phyloP scores from a whole-genome alignment of 1,140 invertebrate genomes.

The Drosophila melanica region DNA sequence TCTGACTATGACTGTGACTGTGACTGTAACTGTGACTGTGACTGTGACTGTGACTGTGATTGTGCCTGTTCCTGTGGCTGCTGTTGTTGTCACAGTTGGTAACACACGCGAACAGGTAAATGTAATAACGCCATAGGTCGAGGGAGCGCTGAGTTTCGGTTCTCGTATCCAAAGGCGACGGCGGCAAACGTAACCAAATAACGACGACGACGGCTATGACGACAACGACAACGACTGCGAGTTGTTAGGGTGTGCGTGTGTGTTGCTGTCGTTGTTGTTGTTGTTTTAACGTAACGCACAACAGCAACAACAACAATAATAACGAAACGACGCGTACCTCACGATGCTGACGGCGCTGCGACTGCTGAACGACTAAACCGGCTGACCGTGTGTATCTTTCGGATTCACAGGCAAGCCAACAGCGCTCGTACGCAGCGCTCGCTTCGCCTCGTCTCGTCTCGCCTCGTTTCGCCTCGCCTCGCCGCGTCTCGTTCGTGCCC shows the following conservation, averaged over 20 bases:
- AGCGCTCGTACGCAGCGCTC: constrained; percentile 23
- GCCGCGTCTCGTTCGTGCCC: constrained; percentile 24
- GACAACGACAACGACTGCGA: constrained; percentile 32
- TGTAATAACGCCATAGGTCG: constrained; percentile 39
- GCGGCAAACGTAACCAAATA: constrained; percentile 30
- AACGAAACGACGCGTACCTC: constrained; percentile 48
- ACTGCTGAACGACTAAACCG: constrained; percentile 79
- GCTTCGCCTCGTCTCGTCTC: constrained; percentile 5
- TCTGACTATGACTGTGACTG: not conserved
- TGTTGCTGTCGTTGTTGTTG: constrained; percentile 33
- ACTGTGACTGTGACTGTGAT: not conserved
- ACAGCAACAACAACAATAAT: constrained; percentile 36
- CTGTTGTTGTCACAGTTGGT: constrained; percentile 30
- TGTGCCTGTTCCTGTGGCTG: constrained; percentile 12
- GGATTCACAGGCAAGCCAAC: constrained; percentile 36
- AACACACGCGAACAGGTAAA: constrained; percentile 57
- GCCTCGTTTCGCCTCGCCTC: constrained; percentile 17
- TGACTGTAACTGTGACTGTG: constrained; percentile 5
- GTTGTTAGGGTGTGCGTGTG: constrained; percentile 9
- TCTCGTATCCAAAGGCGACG: constrained; percentile 66
- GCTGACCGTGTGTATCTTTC: constrained; percentile 49
- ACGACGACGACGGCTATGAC: constrained; percentile 38
- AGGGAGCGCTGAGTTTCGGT: constrained; percentile 31
- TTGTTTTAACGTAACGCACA: constrained; percentile 45
- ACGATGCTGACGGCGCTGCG: constrained; percentile 75